These are phyloP conservation scores for Adelosebastes latens DNA, from an alignment of 2,797 vertebrate species.

Conservation along the genomic window DNA sequence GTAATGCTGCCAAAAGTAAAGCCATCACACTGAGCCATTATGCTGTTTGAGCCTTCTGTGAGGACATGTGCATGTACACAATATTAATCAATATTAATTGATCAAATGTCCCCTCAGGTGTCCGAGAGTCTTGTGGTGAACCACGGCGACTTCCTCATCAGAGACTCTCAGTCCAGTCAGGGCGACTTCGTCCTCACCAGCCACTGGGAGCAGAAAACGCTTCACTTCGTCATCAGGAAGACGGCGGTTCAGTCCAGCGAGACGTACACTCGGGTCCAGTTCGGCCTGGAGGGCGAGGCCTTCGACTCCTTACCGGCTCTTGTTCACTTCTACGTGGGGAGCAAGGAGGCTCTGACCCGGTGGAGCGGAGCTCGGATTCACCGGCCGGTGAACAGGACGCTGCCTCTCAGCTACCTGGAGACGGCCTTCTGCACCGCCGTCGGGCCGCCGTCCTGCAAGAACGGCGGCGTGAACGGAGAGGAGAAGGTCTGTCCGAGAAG, in stretches of 20 bases:
- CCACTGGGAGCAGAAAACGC: conserved; percentile 88
- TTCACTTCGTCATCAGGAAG: conserved; percentile 92
- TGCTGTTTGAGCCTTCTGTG: neutral
- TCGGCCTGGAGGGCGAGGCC: conserved; percentile 88
- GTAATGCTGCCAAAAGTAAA: neutral
- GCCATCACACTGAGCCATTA: neutral
- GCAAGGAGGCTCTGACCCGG: conserved; percentile 84
- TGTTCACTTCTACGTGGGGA: conserved; percentile 89
- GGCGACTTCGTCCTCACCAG: conserved; percentile 91
- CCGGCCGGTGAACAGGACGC: conserved; percentile 90
- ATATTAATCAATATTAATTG: neutral
- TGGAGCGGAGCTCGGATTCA: conserved; percentile 89
- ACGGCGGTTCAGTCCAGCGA: conserved; percentile 84
- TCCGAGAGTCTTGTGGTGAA: conserved; percentile 89
- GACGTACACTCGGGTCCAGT: conserved; percentile 83
- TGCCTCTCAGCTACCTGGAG: conserved; percentile 90
- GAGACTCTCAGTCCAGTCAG: conserved; percentile 90
- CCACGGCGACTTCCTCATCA: conserved; percentile 91
- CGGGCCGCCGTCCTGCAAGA: conserved; percentile 75
- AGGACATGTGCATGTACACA: neutral
- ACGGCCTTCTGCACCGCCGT: conserved; percentile 81
- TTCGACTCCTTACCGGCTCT: conserved; percentile 90
- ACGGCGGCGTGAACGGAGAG: conserved; percentile 80
- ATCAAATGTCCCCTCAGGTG: conserved; percentile 77
- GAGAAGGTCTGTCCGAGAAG: conserved; percentile 80